Evolutionary conservation across 2,888 invertebrate genomes (phyloP).

Genomic region (Drosophila nigritarsus): DNA sequence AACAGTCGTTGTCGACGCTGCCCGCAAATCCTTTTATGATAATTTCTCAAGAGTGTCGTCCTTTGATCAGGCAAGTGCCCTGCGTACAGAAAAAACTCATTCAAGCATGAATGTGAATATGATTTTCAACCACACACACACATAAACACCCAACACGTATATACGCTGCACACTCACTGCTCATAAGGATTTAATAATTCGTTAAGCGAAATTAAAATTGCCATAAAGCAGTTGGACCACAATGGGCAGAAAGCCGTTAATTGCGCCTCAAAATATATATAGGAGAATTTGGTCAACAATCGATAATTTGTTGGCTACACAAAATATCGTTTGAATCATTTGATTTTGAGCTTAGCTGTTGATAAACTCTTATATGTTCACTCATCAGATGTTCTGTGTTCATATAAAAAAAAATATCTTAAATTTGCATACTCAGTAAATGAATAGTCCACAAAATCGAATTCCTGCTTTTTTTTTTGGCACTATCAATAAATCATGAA

Average conservation of each 20-base stretch:
- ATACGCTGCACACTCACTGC: constrained; percentile 24
- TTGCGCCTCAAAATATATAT: constrained; percentile 5
- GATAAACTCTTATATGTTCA: neutral
- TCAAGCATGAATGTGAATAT: constrained; percentile 83
- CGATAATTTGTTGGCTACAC: neutral
- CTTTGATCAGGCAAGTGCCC: constrained; percentile 83
- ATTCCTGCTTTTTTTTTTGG: neutral
- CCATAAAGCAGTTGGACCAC: constrained; percentile 57
- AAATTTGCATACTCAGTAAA: neutral
- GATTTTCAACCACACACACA: constrained; percentile 74
- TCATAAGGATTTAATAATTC: constrained; percentile 79
- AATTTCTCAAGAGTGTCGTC: constrained; percentile 85
- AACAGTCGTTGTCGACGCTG: constrained; percentile 37
- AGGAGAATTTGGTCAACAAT: neutral
- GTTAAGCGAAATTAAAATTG: constrained; percentile 81
- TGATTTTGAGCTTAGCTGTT: neutral
- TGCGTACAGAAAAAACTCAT: constrained; percentile 77
- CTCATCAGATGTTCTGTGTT: neutral
- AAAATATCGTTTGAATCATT: neutral
- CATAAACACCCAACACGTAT: constrained; percentile 24
- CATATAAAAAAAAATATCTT: neutral
- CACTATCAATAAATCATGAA: neutral
- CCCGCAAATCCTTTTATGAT: constrained; percentile 83
- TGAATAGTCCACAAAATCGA: neutral
- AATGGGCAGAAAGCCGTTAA: constrained; percentile 25